These are phyloP conservation scores for Oriolus oriolus DNA, from an alignment of 2,113 vertebrate genomes.

Conservation along the genomic window DNA sequence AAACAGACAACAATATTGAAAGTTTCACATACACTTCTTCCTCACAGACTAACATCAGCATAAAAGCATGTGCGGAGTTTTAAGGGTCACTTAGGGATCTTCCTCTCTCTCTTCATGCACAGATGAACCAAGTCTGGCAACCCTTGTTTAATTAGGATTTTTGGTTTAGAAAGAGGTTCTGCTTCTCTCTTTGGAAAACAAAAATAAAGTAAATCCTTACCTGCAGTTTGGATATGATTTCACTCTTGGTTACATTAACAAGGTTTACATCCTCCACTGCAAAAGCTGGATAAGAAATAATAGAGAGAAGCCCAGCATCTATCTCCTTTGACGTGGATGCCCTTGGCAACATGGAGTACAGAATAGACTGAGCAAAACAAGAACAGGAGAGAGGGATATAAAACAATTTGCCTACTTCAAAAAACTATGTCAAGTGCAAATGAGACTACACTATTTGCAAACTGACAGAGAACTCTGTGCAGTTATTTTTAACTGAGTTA, in stretches of 20 bases:
- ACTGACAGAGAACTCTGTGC: not conserved
- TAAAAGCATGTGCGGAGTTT: not conserved
- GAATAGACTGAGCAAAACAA: slow-evolving; percentile 82
- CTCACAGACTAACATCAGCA: not conserved
- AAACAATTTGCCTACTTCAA: not conserved
- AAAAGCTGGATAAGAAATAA: slow-evolving; percentile 97
- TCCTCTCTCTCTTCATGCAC: not conserved
- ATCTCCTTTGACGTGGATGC: slow-evolving; percentile 98
- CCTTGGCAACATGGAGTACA: slow-evolving; percentile 97
- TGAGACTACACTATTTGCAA: not conserved
- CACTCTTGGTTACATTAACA: slow-evolving; percentile 91
- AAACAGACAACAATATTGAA: not conserved
- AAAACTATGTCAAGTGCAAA: not conserved
- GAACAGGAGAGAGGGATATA: not conserved
- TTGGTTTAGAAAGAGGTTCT: not conserved
- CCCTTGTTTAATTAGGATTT: not conserved
- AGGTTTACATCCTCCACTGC: slow-evolving; percentile 93
- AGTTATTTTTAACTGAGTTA: not conserved
- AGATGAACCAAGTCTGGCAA: not conserved
- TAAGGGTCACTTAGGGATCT: not conserved
- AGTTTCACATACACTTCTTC: not conserved
- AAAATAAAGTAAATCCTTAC: slow-evolving; percentile 65
- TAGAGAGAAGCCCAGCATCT: slow-evolving; percentile 91
- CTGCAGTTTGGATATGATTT: slow-evolving; percentile 95
- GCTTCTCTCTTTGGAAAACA: not conserved